These are phyloP conservation scores for Dasypogon diadema DNA, from an alignment of 2,888 invertebrate genomes.

Conservation along the genomic window DNA sequence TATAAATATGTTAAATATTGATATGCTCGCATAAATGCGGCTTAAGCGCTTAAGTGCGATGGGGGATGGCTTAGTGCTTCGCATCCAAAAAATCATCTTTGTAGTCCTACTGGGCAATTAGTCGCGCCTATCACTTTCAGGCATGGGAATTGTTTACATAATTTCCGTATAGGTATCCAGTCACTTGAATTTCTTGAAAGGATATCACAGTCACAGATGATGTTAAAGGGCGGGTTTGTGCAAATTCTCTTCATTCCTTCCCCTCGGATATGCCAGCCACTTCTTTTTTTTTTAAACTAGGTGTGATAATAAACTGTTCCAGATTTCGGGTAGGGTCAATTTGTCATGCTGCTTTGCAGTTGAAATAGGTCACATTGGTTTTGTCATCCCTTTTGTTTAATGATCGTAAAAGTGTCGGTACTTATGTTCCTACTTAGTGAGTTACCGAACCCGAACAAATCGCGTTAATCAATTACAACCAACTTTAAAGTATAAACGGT, in stretches of 20 bases:
- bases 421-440: slow-evolving; percentile 3
- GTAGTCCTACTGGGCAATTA: slow-evolving; percentile 46
- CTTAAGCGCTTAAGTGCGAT: neutral
- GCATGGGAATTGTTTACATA: slow-evolving; percentile 39
- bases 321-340: neutral
- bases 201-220: slow-evolving; percentile 20
- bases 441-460: slow-evolving; percentile 31
- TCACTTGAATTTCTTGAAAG: neutral
- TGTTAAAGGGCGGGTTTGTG: neutral
- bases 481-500: slow-evolving; percentile 19
- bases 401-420: slow-evolving; percentile 18
- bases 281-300: no score
- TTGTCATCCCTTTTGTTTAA: slow-evolving; percentile 41
- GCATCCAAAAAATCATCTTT: neutral
- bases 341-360: slow-evolving; percentile 40
- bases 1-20: slow-evolving; percentile 53
- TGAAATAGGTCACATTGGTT: slow-evolving; percentile 43
- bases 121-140: slow-evolving; percentile 50
- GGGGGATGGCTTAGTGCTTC: neutral
- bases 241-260: neutral
- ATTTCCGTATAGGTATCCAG: slow-evolving; percentile 1
- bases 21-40: slow-evolving; percentile 28
- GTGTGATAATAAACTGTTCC: slow-evolving; percentile 20
- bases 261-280: neutral
- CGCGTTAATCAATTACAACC: slow-evolving; percentile 29